Evolutionary conservation across 2,113 vertebrate genomes (phyloP), one percentile per base, ranked within the genome.

Genomic region (Cathartes aura): DNA sequence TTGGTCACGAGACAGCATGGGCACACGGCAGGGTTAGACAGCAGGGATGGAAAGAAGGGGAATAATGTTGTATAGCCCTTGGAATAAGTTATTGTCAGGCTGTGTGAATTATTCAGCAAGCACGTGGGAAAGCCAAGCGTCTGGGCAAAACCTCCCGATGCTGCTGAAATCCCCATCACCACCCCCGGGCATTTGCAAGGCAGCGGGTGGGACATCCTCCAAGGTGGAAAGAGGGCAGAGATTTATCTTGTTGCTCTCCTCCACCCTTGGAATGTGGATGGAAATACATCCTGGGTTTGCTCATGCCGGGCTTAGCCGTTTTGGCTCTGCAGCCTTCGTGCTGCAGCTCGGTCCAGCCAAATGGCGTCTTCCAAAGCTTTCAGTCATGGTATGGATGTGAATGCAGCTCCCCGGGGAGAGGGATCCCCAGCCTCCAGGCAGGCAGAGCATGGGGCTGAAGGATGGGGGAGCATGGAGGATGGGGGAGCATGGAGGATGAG

Each of bases 11-110:
- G 70, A 52, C 45, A 73, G 30, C n/a, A 19, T 3, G 38, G 86
- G 45, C 47, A 80, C 40, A 52, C 0, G 0, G 53, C 70, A 67
- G n/a, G 43, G 55, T 27, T 15, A 47, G 83, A 56, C 8, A 80
- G 73, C 38, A 64, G n/a, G 47, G 70, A 40, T 34, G 60, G 88
- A 11, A 55, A 73, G 24, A 47, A 66, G 30, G 34, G 83, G 59
- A 38, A 74, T 11, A 6, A 40, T 3, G 8, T 82, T 23, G 5
- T 9, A 24, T 89, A 96, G 97, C 94, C 97, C 96, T 97, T 97
- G 94, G 93, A 87, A 26, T 53, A 67, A 63, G 26, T 63, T 71
- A 45, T 32, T 84, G 56, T 82, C 93, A 90, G 56, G 89, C 75
- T 2, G 0, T 38, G 48, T 18, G 34, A 83, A 59, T 29, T 12